Conservation (phyloP, 1,140 invertebrate species). For the Mya arenaria region DNA sequence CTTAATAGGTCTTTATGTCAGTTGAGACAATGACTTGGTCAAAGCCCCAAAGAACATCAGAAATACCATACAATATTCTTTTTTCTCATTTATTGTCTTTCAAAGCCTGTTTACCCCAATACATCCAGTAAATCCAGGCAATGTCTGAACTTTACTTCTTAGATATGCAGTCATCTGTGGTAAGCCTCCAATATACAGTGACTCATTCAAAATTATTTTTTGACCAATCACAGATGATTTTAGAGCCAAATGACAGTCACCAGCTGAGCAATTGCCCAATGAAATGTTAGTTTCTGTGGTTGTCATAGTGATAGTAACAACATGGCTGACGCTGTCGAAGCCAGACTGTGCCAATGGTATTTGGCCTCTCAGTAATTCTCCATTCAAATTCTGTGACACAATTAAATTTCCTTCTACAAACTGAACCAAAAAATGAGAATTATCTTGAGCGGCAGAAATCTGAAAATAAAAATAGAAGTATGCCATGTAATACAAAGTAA, state of each 20-base stretch:
- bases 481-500: too few species aligned
- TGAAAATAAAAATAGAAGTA: too few species aligned
- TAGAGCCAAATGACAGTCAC: slow-evolving; percentile 33
- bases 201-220: slow-evolving; percentile 13
- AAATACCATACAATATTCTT: too few species aligned
- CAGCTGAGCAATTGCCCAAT: not conserved
- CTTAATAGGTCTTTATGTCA: not conserved
- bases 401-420: not conserved
- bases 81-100: too few species aligned
- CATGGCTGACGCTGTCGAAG: not conserved
- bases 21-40: not conserved
- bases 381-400: slow-evolving; percentile 29
- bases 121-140: slow-evolving; percentile 30
- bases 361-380: slow-evolving; percentile 4
- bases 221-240: not conserved
- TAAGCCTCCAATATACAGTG: slow-evolving; percentile 14
- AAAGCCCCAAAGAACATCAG: not conserved
- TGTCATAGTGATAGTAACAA: slow-evolving; percentile 6
- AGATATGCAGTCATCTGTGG: slow-evolving; percentile 38
- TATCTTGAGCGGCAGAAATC: not conserved
- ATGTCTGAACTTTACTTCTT: slow-evolving; percentile 35
- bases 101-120: slow-evolving; percentile 18
- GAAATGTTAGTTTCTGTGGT: slow-evolving; percentile 31
- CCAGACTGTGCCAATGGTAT: not conserved
- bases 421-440: slow-evolving; percentile 20